Evolutionary conservation across 2,888 invertebrate genomes (phyloP).

Genomic region (Alloplasta piceator): DNA sequence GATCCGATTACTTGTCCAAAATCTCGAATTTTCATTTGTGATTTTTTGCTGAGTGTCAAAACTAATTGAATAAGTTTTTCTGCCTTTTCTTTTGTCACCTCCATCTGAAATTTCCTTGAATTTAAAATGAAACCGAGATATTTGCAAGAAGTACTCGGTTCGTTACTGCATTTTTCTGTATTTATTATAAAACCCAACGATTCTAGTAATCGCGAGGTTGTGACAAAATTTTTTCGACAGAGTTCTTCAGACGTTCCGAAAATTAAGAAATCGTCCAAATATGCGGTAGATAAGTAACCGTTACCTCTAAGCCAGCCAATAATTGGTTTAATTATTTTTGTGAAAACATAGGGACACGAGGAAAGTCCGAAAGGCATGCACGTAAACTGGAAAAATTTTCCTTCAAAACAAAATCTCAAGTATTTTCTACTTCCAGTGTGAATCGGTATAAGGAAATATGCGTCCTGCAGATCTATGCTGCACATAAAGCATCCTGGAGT

Average conservation of each 20-base stretch:
- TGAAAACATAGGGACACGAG: conserved; percentile 45
- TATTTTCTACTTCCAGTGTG: conserved; percentile 31
- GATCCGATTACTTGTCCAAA: conserved; percentile 40
- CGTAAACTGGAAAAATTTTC: conserved; percentile 33
- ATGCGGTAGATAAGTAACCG: conserved; percentile 9
- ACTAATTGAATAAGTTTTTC: conserved; percentile 17
- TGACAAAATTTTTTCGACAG: conserved; percentile 1
- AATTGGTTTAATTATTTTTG: conserved; percentile 36
- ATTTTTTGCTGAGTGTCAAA: conserved; percentile 16
- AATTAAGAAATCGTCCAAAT: conserved; percentile 36
- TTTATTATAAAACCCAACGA: conserved; percentile 32
- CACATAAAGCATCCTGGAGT: conserved; percentile 19
- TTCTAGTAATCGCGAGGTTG: conserved; percentile 14
- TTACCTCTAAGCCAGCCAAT: conserved; percentile 16
- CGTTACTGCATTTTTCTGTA: conserved; percentile 33
- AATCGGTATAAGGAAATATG: conserved; percentile 52
- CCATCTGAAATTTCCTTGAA: conserved; percentile 24
- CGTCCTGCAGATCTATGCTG: conserved; percentile 47
- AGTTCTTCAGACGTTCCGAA: conserved; percentile 16
- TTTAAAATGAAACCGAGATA: conserved; percentile 41
- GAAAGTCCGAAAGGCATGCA: conserved; percentile 49
- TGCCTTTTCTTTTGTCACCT: conserved; percentile 12
- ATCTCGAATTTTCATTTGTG: conserved; percentile 34
- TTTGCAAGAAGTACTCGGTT: conserved; percentile 28
- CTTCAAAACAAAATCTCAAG: conserved; percentile 54